Conservation (phyloP, 2,797 vertebrate species). For the Poecilia picta region DNA sequence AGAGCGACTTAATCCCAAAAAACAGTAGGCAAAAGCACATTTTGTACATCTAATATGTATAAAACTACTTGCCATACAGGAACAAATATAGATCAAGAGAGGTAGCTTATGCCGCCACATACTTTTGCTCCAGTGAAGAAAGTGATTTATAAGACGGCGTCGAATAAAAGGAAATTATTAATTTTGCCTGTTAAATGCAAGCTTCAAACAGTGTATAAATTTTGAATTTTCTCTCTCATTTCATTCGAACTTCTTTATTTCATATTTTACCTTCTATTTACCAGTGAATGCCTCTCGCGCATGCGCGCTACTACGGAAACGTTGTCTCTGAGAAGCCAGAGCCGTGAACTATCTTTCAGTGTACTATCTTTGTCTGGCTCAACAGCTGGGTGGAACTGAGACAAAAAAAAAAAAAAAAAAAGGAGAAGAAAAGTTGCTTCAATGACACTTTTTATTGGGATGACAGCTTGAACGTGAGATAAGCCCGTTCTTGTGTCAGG, state of each 20-base stretch:
- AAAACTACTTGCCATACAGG: background rate
- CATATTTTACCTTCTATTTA: background rate
- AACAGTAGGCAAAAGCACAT: background rate
- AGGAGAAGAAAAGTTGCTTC: constrained; percentile 59
- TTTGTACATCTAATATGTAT: background rate
- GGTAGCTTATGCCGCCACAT: background rate
- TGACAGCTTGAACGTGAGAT: constrained; percentile 48
- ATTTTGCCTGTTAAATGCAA: background rate
- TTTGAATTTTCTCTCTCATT: background rate
- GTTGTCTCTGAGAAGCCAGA: background rate
- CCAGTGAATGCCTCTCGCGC: background rate
- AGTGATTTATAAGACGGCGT: background rate
- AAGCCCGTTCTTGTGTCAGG: background rate
- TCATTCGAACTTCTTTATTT: background rate
- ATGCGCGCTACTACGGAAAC: background rate
- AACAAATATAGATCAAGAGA: background rate
- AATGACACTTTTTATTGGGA: constrained; percentile 66
- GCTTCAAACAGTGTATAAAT: background rate
- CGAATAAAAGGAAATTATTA: background rate
- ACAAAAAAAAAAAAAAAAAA: constrained; percentile 42
- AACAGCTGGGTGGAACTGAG: constrained; percentile 76
- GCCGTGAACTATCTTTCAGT: constrained; percentile 33
- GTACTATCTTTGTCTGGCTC: constrained; percentile 52
- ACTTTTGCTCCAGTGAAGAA: background rate
- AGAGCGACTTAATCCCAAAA: background rate